Evolutionary conservation across 1,140 invertebrate species (phyloP).

Genomic region (Batillaria attramentaria): DNA sequence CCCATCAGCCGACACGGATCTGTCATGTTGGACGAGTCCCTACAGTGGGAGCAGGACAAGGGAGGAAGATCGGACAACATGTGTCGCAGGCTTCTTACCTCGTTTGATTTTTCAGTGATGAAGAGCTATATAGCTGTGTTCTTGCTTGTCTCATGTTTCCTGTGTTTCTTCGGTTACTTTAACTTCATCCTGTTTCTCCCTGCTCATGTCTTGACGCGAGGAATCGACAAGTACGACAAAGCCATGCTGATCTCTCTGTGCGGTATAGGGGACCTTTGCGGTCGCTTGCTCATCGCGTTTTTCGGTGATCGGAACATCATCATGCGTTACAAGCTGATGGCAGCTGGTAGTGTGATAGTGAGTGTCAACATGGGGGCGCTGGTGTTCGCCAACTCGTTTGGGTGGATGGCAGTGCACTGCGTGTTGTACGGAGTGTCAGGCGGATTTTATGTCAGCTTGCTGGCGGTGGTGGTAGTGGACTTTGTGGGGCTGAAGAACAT

Average conservation of each 20-base stretch:
- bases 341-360: slow-evolving; percentile 39
- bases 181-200: slow-evolving; percentile 65
- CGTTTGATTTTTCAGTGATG: slow-evolving; percentile 58
- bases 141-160: slow-evolving; percentile 51
- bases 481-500: slow-evolving; percentile 57
- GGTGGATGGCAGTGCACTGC: slow-evolving; percentile 50
- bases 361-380: slow-evolving; percentile 53
- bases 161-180: slow-evolving; percentile 63
- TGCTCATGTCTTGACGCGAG: slow-evolving; percentile 33
- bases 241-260: slow-evolving; percentile 57
- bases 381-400: slow-evolving; percentile 45
- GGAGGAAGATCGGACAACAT: not conserved
- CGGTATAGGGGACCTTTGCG: slow-evolving; percentile 58
- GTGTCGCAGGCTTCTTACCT: slow-evolving; percentile 1
- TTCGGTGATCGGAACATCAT: slow-evolving; percentile 53
- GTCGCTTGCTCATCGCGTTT: slow-evolving; percentile 50
- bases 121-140: slow-evolving; percentile 53
- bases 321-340: slow-evolving; percentile 57
- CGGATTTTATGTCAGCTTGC: slow-evolving; percentile 54
- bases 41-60: not conserved
- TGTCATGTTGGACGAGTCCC: not conserved
- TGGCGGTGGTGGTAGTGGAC: slow-evolving; percentile 59
- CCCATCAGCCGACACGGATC: slow-evolving; percentile 2
- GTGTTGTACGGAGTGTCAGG: slow-evolving; percentile 61
- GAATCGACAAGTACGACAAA: slow-evolving; percentile 50